Percentiles rank a stretch among this genome's conserved stretches.
These are phyloP conservation scores for Pleuronectes platessa DNA, from an alignment of 2,113 vertebrate genomes.

Conservation along the genomic window DNA sequence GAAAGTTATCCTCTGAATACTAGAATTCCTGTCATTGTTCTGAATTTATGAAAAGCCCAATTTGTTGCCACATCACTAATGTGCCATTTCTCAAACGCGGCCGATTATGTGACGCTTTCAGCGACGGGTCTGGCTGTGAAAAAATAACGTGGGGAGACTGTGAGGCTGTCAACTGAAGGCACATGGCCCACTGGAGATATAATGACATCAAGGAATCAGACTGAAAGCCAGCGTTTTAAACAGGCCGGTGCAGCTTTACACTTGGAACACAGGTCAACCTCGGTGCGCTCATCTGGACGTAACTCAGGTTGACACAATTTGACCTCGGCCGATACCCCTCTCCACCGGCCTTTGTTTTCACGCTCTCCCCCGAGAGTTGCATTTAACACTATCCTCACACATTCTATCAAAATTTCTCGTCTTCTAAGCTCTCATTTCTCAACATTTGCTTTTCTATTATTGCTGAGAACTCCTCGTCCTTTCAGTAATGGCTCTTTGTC, in stretches of 20 bases:
- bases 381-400: conserved; percentile 68
- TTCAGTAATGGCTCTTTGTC: conserved; percentile 70
- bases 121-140: conserved; percentile 47
- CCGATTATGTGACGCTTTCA: conserved; percentile 57
- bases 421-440: conserved; percentile 76
- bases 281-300: conserved; percentile 79
- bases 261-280: conserved; percentile 63
- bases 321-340: conserved; percentile 73
- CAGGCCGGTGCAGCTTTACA: conserved; percentile 56
- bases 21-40: conserved; percentile 69
- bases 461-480: conserved; percentile 55
- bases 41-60: conserved; percentile 66
- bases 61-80: conserved; percentile 69
- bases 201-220: conserved; percentile 70
- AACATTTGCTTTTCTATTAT: conserved; percentile 81
- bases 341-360: conserved; percentile 68
- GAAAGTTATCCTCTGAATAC: conserved; percentile 19
- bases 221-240: conserved; percentile 67
- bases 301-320: conserved; percentile 86
- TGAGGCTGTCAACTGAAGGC: conserved; percentile 71
- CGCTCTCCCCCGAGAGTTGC: conserved; percentile 56
- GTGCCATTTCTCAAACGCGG: conserved; percentile 57
- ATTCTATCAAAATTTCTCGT: conserved; percentile 66
- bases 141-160: conserved; percentile 63
- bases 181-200: conserved; percentile 79